phyloP scores from a whole-genome alignment of 2,113 vertebrate species.

The Pomatostomus ruficeps region DNA sequence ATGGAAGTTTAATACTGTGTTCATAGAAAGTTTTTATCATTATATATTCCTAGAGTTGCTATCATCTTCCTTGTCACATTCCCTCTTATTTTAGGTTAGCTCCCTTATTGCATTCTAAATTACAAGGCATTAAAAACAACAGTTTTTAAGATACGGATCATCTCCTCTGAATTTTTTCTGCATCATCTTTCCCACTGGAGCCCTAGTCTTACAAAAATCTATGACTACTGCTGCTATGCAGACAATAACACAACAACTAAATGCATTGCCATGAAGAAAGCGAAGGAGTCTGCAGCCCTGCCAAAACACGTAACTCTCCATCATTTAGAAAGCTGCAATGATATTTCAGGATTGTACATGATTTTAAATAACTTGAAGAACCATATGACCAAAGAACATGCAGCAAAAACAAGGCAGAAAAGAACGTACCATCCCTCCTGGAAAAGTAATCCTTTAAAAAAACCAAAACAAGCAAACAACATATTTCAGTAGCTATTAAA shows the following conservation, averaged over 20 bases:
- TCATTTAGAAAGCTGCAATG: neutral
- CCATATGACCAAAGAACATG: neutral
- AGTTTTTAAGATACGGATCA: neutral
- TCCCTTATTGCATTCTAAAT: neutral
- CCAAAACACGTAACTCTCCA: neutral
- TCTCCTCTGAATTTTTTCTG: neutral
- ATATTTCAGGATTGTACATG: neutral
- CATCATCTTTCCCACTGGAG: neutral
- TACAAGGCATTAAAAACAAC: neutral
- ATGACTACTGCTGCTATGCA: neutral
- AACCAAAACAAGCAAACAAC: neutral
- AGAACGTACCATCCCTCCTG: neutral
- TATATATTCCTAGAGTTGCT: neutral
- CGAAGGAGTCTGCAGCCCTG: neutral
- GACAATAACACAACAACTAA: neutral
- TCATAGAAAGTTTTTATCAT: neutral
- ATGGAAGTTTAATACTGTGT: neutral
- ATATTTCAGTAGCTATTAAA: neutral
- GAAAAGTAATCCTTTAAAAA: neutral
- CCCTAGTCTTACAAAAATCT: neutral
- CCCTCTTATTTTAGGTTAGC: neutral
- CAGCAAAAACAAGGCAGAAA: neutral
- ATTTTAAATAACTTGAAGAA: neutral
- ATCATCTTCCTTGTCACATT: neutral
- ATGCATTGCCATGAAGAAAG: neutral